phyloP scores from a whole-genome alignment of 2,113 vertebrate species.

The Lucifuga dentata region DNA sequence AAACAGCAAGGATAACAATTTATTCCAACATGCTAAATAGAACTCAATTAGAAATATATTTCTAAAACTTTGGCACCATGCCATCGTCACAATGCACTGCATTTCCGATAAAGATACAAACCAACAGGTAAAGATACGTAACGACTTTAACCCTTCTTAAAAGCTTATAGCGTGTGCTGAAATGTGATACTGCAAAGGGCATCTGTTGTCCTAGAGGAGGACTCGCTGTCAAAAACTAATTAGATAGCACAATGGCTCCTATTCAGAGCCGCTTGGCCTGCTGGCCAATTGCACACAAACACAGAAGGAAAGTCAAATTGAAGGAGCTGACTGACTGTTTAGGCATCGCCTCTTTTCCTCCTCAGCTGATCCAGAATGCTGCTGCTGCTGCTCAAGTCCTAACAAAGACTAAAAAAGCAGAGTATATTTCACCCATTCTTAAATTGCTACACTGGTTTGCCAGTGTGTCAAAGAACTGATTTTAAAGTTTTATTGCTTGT shows the following conservation, averaged over 20 bases:
- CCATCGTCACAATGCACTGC: background rate
- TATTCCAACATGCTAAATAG: too few relatives aligned
- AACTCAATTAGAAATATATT: too few relatives aligned
- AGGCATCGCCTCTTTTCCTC: background rate
- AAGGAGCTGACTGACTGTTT: background rate
- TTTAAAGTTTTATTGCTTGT: too few relatives aligned
- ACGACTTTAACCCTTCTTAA: slow-evolving; percentile 64
- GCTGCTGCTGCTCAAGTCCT: too few relatives aligned
- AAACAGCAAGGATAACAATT: background rate
- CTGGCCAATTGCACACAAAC: background rate
- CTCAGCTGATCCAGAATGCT: too few relatives aligned
- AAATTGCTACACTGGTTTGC: too few relatives aligned
- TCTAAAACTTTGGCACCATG: too few relatives aligned
- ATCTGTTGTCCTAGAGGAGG: slow-evolving; percentile 60
- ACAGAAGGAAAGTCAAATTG: background rate
- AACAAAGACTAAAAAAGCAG: too few relatives aligned
- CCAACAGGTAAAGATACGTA: slow-evolving; percentile 18
- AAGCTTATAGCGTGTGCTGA: slow-evolving; percentile 60
- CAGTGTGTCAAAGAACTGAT: too few relatives aligned
- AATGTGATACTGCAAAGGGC: slow-evolving; percentile 59
- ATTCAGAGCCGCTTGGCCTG: slow-evolving; percentile 44
- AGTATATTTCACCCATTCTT: too few relatives aligned
- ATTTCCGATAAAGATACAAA: slow-evolving; percentile 20
- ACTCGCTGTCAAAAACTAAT: slow-evolving; percentile 63
- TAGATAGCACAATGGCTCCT: slow-evolving; percentile 60